These are phyloP conservation scores for Drosophila sp. DNA, from an alignment of 1,140 invertebrate genomes.

Conservation along the genomic window DNA sequence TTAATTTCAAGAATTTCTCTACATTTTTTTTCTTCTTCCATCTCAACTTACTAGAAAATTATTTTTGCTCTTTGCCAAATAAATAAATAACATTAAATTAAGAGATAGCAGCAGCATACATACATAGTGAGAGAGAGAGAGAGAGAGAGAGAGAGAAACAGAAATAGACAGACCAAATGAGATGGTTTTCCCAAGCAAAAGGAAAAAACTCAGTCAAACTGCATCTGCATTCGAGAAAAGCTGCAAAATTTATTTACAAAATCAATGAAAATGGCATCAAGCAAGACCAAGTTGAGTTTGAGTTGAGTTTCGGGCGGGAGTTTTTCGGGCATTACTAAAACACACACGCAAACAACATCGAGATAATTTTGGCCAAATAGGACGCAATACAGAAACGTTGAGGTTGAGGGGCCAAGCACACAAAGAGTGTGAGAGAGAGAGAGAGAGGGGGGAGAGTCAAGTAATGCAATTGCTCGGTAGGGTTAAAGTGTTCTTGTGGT, in stretches of 20 bases:
- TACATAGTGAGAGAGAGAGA: neutral
- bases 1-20: conserved; percentile 65
- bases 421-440: conserved; percentile 5
- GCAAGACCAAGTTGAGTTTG: conserved; percentile 29
- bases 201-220: conserved; percentile 31
- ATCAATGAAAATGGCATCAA: conserved; percentile 53
- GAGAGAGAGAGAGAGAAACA: neutral
- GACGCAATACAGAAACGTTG: conserved; percentile 42
- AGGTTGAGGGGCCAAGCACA: neutral
- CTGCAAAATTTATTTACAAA: conserved; percentile 65
- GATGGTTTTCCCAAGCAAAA: conserved; percentile 26
- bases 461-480: conserved; percentile 47
- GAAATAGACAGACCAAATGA: conserved; percentile 41
- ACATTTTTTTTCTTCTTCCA: conserved; percentile 17
- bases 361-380: conserved; percentile 9
- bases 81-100: conserved; percentile 47
- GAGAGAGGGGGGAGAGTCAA: neutral
- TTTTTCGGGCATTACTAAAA: conserved; percentile 7
- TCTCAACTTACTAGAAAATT: conserved; percentile 48
- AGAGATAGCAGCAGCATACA: conserved; percentile 1
- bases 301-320: no score
- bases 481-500: conserved; percentile 25
- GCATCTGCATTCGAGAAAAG: conserved; percentile 23
- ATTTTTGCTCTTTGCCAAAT: conserved; percentile 50
- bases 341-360: neutral